These are phyloP conservation scores for Pampus argenteus DNA, from an alignment of 2,797 vertebrate genomes.

Conservation along the genomic window DNA sequence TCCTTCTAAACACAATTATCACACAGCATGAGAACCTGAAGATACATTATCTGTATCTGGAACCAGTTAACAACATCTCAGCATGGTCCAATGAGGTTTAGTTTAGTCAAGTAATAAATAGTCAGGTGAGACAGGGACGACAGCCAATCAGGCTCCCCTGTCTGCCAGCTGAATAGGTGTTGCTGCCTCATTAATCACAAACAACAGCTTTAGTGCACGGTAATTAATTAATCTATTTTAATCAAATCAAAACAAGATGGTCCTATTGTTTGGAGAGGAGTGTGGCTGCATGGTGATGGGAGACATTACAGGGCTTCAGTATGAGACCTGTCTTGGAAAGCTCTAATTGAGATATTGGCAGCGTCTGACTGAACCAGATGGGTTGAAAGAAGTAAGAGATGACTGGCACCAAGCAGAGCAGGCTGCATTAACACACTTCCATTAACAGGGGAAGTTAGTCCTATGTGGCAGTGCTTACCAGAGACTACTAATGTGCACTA, in stretches of 20 bases:
- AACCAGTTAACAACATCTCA: not conserved
- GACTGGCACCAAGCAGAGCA: constrained; percentile 31
- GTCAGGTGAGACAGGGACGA: constrained; percentile 58
- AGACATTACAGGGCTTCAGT: constrained; percentile 56
- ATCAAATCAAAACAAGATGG: constrained; percentile 76
- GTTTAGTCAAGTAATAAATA: constrained; percentile 28
- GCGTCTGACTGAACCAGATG: constrained; percentile 51
- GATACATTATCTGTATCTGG: not conserved
- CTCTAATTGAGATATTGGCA: constrained; percentile 72
- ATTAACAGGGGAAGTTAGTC: constrained; percentile 29
- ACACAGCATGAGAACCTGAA: not conserved
- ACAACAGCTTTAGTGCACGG: constrained; percentile 68
- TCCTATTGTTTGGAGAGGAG: constrained; percentile 68
- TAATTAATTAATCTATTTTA: constrained; percentile 82
- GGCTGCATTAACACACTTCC: constrained; percentile 43
- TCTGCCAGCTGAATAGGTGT: constrained; percentile 72
- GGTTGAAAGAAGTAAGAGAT: constrained; percentile 43
- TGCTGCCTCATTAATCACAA: constrained; percentile 80
- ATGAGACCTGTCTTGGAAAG: constrained; percentile 52
- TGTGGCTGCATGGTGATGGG: constrained; percentile 43
- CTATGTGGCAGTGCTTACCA: constrained; percentile 32
- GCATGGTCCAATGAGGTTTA: constrained; percentile 12
- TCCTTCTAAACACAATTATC: not conserved
- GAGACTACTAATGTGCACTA: constrained; percentile 23
- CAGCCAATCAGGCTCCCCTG: constrained; percentile 56